phyloP scores from a whole-genome alignment of 1,140 invertebrate genomes.

The Hydropsyche tenuis region DNA sequence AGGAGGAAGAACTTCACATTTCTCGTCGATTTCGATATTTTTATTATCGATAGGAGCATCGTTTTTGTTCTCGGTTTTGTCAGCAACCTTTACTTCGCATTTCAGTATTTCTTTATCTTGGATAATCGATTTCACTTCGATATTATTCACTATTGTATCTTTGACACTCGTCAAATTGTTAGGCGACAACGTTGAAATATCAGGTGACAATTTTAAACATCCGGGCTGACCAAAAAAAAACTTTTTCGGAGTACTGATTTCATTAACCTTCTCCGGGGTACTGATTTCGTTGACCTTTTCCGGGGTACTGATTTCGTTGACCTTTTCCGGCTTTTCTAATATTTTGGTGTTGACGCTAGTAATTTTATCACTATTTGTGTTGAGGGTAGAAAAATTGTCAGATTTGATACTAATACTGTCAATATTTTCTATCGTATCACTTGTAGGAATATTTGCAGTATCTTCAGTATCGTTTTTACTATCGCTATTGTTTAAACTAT shows the following conservation, averaged over 20 bases:
- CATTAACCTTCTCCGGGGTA: neutral
- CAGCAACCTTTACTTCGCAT: no score
- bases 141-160: neutral
- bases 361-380: slow-evolving; percentile 54
- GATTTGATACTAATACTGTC: neutral
- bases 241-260: slow-evolving; percentile 46
- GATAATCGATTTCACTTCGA: no score
- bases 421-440: slow-evolving; percentile 16
- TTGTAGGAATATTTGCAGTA: slow-evolving; percentile 31
- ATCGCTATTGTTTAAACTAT: slow-evolving; percentile 46
- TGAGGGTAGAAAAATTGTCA: neutral
- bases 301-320: slow-evolving; percentile 20
- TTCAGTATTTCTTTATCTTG: no score
- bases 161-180: neutral
- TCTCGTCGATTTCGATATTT: neutral
- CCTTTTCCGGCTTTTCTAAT: neutral
- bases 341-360: neutral
- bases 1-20: neutral
- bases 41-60: neutral
- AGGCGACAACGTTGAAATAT: slow-evolving; percentile 19
- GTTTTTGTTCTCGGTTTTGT: neutral
- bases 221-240: slow-evolving; percentile 62
- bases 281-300: no score
- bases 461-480: slow-evolving; percentile 35
- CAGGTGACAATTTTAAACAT: slow-evolving; percentile 53